Percentiles rank a stretch among this genome's conserved stretches.
phyloP scores from a whole-genome alignment of 2,113 vertebrate genomes.

The Tylochromis polylepis region DNA sequence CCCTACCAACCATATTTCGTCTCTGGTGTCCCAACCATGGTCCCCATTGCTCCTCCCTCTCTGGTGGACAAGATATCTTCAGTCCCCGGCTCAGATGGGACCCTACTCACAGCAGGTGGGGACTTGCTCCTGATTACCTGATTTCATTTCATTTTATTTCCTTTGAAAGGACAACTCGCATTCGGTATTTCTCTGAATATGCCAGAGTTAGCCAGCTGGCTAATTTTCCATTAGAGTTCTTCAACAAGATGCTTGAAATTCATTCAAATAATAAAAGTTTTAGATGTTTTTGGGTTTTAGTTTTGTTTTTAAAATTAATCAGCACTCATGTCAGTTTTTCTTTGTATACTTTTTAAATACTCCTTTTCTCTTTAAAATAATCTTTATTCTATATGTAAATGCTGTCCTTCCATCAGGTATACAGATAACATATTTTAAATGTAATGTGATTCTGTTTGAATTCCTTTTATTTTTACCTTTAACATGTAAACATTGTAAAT shows the following conservation, averaged over 20 bases:
- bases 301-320: too few relatives aligned
- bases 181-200: background rate
- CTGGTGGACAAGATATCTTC: slow-evolving; percentile 87
- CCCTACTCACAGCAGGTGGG: slow-evolving; percentile 56
- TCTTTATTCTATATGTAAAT: too few relatives aligned
- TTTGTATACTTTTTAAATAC: background rate
- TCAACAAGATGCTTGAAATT: background rate
- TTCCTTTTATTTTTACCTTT: background rate
- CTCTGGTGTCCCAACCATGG: slow-evolving; percentile 83
- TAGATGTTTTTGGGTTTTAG: too few relatives aligned
- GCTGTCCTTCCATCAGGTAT: too few relatives aligned
- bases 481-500: background rate
- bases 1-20: slow-evolving; percentile 89
- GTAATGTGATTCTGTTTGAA: too few relatives aligned
- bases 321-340: too few relatives aligned
- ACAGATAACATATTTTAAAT: too few relatives aligned
- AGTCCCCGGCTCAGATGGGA: slow-evolving; percentile 68
- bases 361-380: background rate
- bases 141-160: background rate
- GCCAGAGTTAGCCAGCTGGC: background rate
- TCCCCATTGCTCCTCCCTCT: slow-evolving; percentile 83
- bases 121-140: background rate
- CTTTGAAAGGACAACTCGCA: background rate
- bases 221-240: background rate
- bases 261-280: too few relatives aligned